Percentiles rank a stretch among this genome's conserved stretches.
These are phyloP conservation scores for Trilocha varians DNA, from an alignment of 2,888 invertebrate genomes.

Conservation along the genomic window DNA sequence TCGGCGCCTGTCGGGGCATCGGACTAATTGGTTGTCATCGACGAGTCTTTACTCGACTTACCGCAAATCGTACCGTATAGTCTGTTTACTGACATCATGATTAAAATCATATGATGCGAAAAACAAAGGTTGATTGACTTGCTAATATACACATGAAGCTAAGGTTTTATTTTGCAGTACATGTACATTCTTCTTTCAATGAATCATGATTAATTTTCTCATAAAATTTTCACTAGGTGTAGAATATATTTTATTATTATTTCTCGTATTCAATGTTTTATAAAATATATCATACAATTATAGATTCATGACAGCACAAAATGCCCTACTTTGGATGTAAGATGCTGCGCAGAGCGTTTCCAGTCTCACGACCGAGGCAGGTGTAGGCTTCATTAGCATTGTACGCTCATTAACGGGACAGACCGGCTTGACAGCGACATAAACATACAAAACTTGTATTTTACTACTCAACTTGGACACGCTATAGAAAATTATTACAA, in stretches of 20 bases:
- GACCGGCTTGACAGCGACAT: conserved; percentile 23
- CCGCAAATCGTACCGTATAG: conserved; percentile 29
- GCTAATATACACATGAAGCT: no score
- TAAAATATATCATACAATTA: no score
- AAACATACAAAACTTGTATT: conserved; percentile 36
- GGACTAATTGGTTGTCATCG: conserved; percentile 69
- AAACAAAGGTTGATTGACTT: no score
- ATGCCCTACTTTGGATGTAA: neutral
- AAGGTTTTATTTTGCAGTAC: no score
- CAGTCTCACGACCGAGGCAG: conserved; percentile 29
- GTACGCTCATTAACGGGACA: conserved; percentile 57
- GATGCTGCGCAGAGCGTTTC: conserved; percentile 7
- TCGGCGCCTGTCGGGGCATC: conserved; percentile 31
- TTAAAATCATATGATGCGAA: no score
- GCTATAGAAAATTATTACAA: conserved; percentile 16
- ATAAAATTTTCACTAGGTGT: no score
- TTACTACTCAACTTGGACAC: conserved; percentile 31
- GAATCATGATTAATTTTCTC: no score
- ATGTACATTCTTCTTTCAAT: no score
- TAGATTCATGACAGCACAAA: neutral
- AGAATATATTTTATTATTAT: no score
- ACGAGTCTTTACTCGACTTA: conserved; percentile 39
- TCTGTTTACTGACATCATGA: conserved; percentile 28
- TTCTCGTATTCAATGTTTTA: no score
- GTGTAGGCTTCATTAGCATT: conserved; percentile 57